Base-by-base conservation (phyloP, 2,113 vertebrate genomes). In the Anarhynchus alexandrinus region DNA sequence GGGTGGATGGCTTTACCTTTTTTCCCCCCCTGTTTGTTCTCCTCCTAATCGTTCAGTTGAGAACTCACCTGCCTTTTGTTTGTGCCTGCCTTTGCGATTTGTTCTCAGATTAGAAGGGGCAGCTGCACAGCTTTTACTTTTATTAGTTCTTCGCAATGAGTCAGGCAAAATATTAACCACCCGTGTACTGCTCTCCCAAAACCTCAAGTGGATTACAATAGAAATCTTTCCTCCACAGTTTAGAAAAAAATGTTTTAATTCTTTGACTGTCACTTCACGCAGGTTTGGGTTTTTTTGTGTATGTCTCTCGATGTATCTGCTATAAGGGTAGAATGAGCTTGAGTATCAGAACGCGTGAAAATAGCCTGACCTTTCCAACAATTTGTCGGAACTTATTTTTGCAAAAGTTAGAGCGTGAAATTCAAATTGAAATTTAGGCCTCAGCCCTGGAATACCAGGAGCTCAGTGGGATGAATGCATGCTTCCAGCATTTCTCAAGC, bases 111-210 rank as follows among this genome's bases (percentile, higher is more conserved):
- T 94, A 90, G 74, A 95, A 82, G 34, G 55, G 69, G 43, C 87
- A 94, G 78, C 83, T 94, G 80, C 80, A 67, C 11, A 94, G 70
- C 79, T 95, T 96, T 95, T 86, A 86, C 73, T 84, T 86, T 94
- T 95, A 92, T 90, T 91, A 91, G 51, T 93, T 96, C 65, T 92
- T 92, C 1, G 40, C 76, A 76, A 55, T 76, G 42, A 49, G 36
- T 87, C 80, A 93, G 38, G 82, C 62, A 90, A 96, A 96, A 93
- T 91, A 94, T 92, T 91, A 92, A 96, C 83, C 86, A 94, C 23
- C 9, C 8, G 4, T n/a, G 38, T 62, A 69, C 22, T 62, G 57
- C 25, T 85, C 22, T 81, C 23, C 54, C 49, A 42, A 76, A 88
- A 73, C 32, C 52, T 91, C 45, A 70, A 49, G 38, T 58, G 58